Base-by-base conservation (phyloP, 1,140 invertebrate genomes). In the Drosophila pectinifera region DNA sequence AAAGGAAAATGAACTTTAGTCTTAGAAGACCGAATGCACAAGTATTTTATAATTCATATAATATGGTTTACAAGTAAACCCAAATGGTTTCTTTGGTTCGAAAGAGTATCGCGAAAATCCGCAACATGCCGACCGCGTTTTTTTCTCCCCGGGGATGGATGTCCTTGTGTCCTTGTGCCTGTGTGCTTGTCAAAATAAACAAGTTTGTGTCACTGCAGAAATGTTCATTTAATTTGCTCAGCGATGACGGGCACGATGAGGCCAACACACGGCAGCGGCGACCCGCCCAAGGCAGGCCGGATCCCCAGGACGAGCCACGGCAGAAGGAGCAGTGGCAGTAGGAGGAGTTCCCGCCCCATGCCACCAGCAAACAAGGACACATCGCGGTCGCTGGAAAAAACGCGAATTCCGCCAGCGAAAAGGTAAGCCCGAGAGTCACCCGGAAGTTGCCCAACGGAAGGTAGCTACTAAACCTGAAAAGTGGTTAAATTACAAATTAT, bases 401-500 rank as follows among this genome's bases (percentile, higher is more conserved):
- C 68, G 68, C 68, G 68, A 72, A 67, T 67, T 67, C 62, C 61
- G 43, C 61, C 63, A 49, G 63, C 63, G 59, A 67, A 70, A 70
- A 70, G 68, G 68, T 70, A 70, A 34, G 42, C 18, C 36, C 11
- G 28, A 51, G 48, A 49, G 48, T 49, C 26, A 39, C 51, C 53
- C 59, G 67, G 65, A 70, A 69, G 64, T 70, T 34, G 46, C 41
- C 41, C 26, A 42, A 41, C 72, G 77, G 76, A 78, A 54, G 57
- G 72, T 72, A 77, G 75, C 85, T 88, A 91, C 90, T 91, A 82
- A 91, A 90, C 81, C 82, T 88, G 79, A 91, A 91, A 91, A 91
- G 90, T 91, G 90, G 86, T 91, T 91, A 91, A 91, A 91, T 91
- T 91, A 91, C 90, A 91, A 91, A 91, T 91, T 91, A 91, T 91